phyloP scores from a whole-genome alignment of 2,797 vertebrate species.

The Tenualosa thibaudeaui region DNA sequence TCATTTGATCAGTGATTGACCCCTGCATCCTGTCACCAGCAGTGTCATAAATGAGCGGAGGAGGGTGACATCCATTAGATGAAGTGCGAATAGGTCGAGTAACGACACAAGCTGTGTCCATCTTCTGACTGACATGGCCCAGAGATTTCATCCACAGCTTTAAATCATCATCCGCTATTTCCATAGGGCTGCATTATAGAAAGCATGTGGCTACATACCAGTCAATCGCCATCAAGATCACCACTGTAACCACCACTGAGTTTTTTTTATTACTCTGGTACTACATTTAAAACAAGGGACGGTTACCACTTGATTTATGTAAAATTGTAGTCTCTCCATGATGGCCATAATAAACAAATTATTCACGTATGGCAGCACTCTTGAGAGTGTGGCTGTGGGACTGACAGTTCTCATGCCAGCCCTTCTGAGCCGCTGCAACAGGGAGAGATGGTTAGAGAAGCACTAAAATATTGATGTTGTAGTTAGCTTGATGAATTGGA shows the following conservation, averaged over 20 bases:
- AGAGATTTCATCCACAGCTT: neutral
- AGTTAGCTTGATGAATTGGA: conserved; percentile 40
- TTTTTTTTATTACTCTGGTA: neutral
- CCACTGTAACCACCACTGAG: too few species aligned
- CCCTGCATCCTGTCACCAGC: neutral
- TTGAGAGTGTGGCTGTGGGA: neutral
- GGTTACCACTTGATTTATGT: neutral
- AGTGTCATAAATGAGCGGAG: neutral
- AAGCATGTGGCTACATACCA: neutral
- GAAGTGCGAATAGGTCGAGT: conserved; percentile 6
- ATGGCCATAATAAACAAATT: neutral
- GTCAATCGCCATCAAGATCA: neutral
- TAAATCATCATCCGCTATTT: neutral
- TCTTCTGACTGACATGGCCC: neutral
- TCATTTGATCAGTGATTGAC: neutral
- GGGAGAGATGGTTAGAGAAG: conserved; percentile 22
- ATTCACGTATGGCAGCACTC: neutral
- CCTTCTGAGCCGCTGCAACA: neutral
- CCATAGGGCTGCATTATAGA: neutral
- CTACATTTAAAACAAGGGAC: neutral
- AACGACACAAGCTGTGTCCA: neutral
- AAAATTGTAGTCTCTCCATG: neutral
- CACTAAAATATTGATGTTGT: conserved; percentile 42
- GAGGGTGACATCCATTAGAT: conserved; percentile 16
- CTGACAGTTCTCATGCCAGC: neutral